Conservation (phyloP, 2,888 invertebrate genomes). For the Pachliopta kotzebuea region DNA sequence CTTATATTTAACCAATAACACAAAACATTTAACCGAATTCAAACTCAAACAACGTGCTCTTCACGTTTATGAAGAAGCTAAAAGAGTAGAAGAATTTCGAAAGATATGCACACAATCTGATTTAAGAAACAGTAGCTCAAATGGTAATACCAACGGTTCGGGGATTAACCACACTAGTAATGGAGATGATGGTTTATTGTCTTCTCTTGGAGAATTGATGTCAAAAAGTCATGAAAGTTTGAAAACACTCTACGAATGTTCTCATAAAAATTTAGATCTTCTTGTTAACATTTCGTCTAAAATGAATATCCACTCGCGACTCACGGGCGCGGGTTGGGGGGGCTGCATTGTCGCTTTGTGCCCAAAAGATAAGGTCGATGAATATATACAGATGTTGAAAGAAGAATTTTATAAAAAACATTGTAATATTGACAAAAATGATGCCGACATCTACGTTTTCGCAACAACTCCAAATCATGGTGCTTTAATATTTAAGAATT, state of each 20-base stretch:
- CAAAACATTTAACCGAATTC: slow-evolving; percentile 84
- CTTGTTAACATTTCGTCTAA: slow-evolving; percentile 88
- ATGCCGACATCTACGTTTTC: slow-evolving; percentile 83
- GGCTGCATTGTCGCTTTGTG: slow-evolving; percentile 96
- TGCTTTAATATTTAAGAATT: slow-evolving; percentile 76
- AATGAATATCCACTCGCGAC: slow-evolving; percentile 88
- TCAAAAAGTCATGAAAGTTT: slow-evolving; percentile 93
- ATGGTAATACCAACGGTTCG: slow-evolving; percentile 44
- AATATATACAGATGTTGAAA: slow-evolving; percentile 85
- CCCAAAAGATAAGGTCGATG: slow-evolving; percentile 81
- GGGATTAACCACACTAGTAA: slow-evolving; percentile 36
- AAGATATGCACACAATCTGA: slow-evolving; percentile 75
- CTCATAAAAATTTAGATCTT: slow-evolving; percentile 91
- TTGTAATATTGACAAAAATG: slow-evolving; percentile 74
- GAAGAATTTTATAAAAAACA: slow-evolving; percentile 84
- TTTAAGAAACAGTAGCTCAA: slow-evolving; percentile 43
- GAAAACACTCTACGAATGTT: slow-evolving; percentile 93
- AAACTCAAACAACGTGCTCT: slow-evolving; percentile 92
- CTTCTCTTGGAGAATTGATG: slow-evolving; percentile 90
- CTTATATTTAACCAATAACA: slow-evolving; percentile 71
- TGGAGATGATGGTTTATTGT: slow-evolving; percentile 61
- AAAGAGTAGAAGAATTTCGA: slow-evolving; percentile 89
- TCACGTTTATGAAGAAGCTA: slow-evolving; percentile 95
- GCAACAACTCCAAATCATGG: slow-evolving; percentile 86
- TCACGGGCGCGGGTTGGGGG: slow-evolving; percentile 99